Percentiles rank a stretch among this genome's conserved stretches.
Evolutionary conservation across 2,113 vertebrate genomes (phyloP).

Genomic region (Zosterops borbonicus): DNA sequence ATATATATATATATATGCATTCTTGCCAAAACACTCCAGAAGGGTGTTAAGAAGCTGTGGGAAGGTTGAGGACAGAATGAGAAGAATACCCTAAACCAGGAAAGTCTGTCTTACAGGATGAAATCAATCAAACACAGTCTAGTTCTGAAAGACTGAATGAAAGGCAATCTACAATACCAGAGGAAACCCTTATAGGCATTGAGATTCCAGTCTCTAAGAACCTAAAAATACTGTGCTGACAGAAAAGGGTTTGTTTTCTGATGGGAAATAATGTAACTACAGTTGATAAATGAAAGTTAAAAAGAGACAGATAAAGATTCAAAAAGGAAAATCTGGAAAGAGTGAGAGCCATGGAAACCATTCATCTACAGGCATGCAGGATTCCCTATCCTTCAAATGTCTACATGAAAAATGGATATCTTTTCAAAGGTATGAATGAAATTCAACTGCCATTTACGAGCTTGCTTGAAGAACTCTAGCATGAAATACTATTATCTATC

Average conservation of each 20-base stretch:
- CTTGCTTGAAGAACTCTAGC: not conserved
- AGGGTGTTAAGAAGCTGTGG: not conserved
- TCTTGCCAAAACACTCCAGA: not conserved
- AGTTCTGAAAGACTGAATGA: not conserved
- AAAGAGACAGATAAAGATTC: not conserved
- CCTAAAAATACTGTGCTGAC: not conserved
- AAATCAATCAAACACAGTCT: not conserved
- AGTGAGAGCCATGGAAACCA: not conserved
- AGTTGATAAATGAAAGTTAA: not conserved
- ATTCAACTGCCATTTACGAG: not conserved
- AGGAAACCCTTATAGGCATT: not conserved
- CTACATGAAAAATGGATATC: not conserved
- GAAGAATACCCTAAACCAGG: not conserved
- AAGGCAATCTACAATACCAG: not conserved
- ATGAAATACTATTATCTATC: not conserved
- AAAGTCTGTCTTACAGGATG: not conserved
- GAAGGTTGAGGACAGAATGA: not conserved
- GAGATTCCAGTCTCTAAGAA: not conserved
- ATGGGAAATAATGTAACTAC: not conserved
- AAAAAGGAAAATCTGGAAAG: not conserved
- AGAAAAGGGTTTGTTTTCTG: not conserved
- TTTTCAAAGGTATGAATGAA: not conserved
- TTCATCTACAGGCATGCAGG: not conserved
- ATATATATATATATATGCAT: not conserved
- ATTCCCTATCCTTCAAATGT: not conserved